Conservation (phyloP, 2,113 vertebrate genomes). For the Ahaetulla prasina region DNA sequence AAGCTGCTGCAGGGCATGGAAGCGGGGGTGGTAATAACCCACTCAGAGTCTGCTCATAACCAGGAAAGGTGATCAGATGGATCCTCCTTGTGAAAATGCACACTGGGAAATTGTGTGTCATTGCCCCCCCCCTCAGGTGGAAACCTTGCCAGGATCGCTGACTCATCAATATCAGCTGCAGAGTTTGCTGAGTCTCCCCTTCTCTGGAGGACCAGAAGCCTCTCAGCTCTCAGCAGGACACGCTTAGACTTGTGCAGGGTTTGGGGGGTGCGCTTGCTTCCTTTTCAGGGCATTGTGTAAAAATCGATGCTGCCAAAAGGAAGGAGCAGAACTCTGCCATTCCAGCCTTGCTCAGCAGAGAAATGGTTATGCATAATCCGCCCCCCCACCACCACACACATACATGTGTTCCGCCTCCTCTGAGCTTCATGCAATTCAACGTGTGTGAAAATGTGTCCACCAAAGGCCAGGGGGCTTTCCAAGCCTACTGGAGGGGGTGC, state of each 20-base stretch:
- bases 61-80: accelerated
- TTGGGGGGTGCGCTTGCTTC: neutral
- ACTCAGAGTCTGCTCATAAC: neutral
- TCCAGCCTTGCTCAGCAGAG: neutral
- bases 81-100: neutral
- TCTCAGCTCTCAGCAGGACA: neutral
- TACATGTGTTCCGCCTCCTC: no score
- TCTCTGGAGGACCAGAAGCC: neutral
- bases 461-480: neutral
- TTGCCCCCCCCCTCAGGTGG: neutral
- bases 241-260: neutral
- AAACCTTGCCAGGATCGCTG: neutral
- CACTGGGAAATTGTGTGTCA: neutral
- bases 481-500: neutral
- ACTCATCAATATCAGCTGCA: neutral
- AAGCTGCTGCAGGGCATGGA: neutral
- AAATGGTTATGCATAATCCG: no score
- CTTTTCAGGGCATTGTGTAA: neutral
- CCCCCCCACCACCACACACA: no score
- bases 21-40: neutral
- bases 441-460: neutral
- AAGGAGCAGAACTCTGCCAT: no score
- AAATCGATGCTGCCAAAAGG: neutral
- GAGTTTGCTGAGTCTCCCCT: neutral
- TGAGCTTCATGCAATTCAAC: neutral